Percentiles rank a stretch among this genome's conserved stretches.
These are phyloP conservation scores for Megalopta genalis DNA, from an alignment of 1,140 invertebrate genomes.

Conservation along the genomic window DNA sequence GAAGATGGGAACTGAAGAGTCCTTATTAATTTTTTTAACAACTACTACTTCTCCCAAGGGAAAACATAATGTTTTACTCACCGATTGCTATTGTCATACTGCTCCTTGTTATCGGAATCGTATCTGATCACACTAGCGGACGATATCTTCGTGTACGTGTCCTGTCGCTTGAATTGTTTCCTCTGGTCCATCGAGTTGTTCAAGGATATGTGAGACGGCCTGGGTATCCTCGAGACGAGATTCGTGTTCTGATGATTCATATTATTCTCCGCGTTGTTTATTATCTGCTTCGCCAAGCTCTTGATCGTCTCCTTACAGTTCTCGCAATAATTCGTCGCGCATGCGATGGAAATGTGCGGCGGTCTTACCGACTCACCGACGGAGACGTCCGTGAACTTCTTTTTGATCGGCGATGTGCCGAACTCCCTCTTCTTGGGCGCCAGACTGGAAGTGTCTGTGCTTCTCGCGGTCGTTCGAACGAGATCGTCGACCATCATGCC, in stretches of 20 bases:
- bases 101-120: conserved; percentile 74
- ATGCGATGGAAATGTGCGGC: conserved; percentile 80
- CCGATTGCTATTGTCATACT: conserved; percentile 70
- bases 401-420: conserved; percentile 78
- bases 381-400: conserved; percentile 79
- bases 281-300: conserved; percentile 70
- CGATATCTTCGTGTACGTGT: conserved; percentile 75
- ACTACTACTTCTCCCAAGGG: no score
- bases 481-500: conserved; percentile 68
- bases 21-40: no score
- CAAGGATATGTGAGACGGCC: conserved; percentile 70
- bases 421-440: conserved; percentile 72
- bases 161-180: conserved; percentile 74
- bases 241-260: conserved; percentile 67
- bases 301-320: conserved; percentile 84
- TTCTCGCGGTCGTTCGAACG: conserved; percentile 60
- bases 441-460: conserved; percentile 73
- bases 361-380: conserved; percentile 81
- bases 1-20: no score
- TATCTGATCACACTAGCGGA: conserved; percentile 68
- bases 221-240: conserved; percentile 70
- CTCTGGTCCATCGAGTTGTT: conserved; percentile 62
- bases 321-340: conserved; percentile 83
- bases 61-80: conserved; percentile 56
- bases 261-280: conserved; percentile 61